Conservation (phyloP, 2,113 vertebrate genomes). For the Macroglossus sobrinus region DNA sequence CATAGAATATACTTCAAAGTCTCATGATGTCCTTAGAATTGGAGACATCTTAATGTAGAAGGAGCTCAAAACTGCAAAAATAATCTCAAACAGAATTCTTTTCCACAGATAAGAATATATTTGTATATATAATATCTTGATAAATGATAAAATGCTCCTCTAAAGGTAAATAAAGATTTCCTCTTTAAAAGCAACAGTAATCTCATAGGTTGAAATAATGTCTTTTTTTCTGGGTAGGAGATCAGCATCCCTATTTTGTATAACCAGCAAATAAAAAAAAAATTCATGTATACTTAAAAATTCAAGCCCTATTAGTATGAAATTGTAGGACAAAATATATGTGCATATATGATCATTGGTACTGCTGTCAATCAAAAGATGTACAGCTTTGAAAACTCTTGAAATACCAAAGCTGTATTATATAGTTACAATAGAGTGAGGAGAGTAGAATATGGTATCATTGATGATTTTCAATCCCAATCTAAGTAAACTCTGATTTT, state of each 20-base stretch:
- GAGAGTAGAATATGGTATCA: neutral
- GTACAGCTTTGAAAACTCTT: neutral
- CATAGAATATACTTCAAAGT: neutral
- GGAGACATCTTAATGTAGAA: neutral
- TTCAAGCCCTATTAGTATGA: neutral
- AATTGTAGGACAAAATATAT: neutral
- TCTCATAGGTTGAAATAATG: neutral
- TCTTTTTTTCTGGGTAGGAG: neutral
- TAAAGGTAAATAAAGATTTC: neutral
- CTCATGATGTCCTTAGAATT: neutral
- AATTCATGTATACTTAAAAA: neutral
- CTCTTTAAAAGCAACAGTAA: neutral
- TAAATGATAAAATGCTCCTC: neutral
- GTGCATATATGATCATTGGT: neutral
- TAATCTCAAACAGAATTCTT: slow-evolving; percentile 8
- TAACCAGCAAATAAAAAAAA: neutral
- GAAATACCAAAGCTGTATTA: neutral
- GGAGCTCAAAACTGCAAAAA: neutral
- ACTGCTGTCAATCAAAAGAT: neutral
- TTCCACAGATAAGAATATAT: neutral
- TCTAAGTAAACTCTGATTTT: neutral
- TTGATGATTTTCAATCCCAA: neutral
- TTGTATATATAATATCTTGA: neutral
- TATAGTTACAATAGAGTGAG: neutral
- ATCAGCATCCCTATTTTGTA: neutral